A percentile compares a stretch with the other conserved stretches of the same genome.
Evolutionary conservation across 2,113 vertebrate species (phyloP).

Genomic region (Ciconia boyciana): DNA sequence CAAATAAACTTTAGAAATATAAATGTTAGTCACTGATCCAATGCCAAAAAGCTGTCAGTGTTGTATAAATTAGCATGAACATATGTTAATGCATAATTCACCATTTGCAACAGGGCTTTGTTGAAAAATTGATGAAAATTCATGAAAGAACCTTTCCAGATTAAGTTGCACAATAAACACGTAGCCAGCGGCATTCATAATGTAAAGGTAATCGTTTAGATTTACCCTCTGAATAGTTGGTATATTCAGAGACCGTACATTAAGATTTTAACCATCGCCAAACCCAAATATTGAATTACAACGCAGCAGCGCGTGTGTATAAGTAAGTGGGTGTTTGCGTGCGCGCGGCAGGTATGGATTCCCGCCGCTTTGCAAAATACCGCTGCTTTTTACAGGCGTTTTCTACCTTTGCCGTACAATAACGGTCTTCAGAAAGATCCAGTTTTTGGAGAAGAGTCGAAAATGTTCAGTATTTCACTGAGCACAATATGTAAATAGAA

Average conservation of each 20-base stretch:
- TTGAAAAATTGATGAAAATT: constrained; percentile 70
- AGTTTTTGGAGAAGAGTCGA: background rate
- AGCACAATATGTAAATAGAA: fast-evolving
- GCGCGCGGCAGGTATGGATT: fast-evolving
- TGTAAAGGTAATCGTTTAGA: background rate
- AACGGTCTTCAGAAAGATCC: fast-evolving
- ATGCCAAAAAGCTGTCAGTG: constrained; percentile 60
- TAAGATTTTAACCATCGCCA: background rate
- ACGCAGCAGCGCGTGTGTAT: background rate
- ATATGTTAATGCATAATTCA: constrained; percentile 78
- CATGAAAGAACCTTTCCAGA: constrained; percentile 54
- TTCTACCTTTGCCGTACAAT: fast-evolving
- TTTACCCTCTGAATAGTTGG: background rate
- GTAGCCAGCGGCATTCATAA: background rate
- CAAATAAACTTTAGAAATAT: constrained; percentile 48
- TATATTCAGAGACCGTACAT: background rate
- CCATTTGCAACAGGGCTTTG: constrained; percentile 53
- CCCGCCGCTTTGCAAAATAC: background rate
- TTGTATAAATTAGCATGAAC: constrained; percentile 68
- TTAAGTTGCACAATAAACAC: constrained; percentile 27
- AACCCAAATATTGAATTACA: background rate
- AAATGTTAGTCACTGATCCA: constrained; percentile 39
- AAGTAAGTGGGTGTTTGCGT: background rate
- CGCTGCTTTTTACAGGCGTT: background rate
- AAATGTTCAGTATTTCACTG: background rate